Conservation (phyloP, 2,113 vertebrate genomes). For the Dascyllus trimaculatus region DNA sequence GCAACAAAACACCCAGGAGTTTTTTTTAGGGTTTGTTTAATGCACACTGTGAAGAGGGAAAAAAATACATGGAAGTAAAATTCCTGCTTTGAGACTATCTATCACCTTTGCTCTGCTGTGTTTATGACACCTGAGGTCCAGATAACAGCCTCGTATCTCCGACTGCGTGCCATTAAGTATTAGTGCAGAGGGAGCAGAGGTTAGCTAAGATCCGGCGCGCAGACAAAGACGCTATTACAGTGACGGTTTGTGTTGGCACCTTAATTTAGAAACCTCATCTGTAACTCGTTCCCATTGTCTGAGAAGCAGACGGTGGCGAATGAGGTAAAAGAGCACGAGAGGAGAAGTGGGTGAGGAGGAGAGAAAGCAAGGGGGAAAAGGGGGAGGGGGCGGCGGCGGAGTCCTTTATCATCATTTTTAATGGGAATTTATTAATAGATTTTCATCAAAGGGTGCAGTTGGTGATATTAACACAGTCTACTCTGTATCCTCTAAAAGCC, state of each 20-base stretch:
- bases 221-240: conserved; percentile 45
- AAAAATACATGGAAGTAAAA: too few species aligned
- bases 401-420: conserved; percentile 67
- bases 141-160: conserved; percentile 13
- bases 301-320: conserved; percentile 10
- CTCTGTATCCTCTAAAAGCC: conserved; percentile 4
- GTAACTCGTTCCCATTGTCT: conserved; percentile 56
- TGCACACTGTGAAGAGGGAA: too few species aligned
- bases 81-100: not conserved
- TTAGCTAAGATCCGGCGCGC: conserved; percentile 25
- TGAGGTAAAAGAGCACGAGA: conserved; percentile 36
- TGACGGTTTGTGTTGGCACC: conserved; percentile 44
- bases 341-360: conserved; percentile 3
- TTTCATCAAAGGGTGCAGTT: conserved; percentile 47
- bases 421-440: conserved; percentile 78
- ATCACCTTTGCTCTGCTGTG: conserved; percentile 25
- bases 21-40: too few species aligned
- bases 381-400: not conserved
- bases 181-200: conserved; percentile 6
- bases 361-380: not conserved
- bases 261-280: conserved; percentile 73
- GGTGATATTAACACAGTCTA: conserved; percentile 45
- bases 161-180: not conserved
- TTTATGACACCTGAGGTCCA: conserved; percentile 37
- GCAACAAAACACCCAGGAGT: too few species aligned